Evolutionary conservation across 2,113 vertebrate genomes (phyloP), one percentile per base, ranked within the genome.

Genomic region (Podiceps cristatus): DNA sequence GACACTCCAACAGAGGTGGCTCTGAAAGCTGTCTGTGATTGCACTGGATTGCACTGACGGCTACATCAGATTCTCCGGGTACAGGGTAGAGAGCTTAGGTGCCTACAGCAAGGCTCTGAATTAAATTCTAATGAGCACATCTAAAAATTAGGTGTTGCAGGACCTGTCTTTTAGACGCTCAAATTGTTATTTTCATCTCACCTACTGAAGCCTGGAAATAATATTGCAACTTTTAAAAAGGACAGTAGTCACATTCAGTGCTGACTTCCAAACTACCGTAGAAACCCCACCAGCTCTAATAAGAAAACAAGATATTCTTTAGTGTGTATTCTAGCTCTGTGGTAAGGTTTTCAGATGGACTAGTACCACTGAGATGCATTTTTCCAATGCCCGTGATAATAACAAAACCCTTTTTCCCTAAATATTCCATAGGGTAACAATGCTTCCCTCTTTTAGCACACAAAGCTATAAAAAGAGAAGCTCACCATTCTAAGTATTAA

Each of bases 141-240:
- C 55, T 14, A 58, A 73, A 88, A 83, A 66, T 50, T 2, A 82
- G 27, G 75, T 20, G 37, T 35, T 73, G 37, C 47, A 92, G 42
- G 4, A 80, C 31, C 42, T 77, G 29, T 18, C 24, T 68, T 88
- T 76, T 28, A 80, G n/a, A 80, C n/a, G 63, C 17, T 63, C 6
- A 22, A 63, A 55, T 8, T 35, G 53, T 63, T 83, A 77, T 62
- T 95, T 96, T 96, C 81, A 50, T 89, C 68, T 91, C 64, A 55
- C 13, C 31, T 59, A 23, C 2, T 86, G 52, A 91, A 59, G 83
- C 42, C 0, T 71, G 20, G 66, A 95, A 88, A 67, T 77, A 86
- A 74, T 25, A 92, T 0, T 50, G 31, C 31, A 42, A 29, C 58
- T 90, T 79, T 88, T 82, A 52, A 66, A 77, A 45, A 79, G 45